Conservation (phyloP, 2,113 vertebrate genomes). For the Phalacrocorax pelagicus region DNA sequence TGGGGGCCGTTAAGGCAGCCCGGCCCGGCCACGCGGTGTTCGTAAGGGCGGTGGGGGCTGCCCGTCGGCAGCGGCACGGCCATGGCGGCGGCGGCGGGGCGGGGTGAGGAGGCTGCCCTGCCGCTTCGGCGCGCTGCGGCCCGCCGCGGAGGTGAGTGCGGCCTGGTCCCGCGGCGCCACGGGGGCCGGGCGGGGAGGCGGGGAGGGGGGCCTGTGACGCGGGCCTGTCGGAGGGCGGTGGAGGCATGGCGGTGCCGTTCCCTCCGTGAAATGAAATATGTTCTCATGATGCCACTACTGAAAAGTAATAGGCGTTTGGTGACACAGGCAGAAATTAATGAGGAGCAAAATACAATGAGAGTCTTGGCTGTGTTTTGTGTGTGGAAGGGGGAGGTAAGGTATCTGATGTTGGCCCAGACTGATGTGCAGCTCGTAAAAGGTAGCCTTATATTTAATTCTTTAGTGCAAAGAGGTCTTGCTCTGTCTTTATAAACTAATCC, state of each 20-base stretch:
- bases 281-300: fast-evolving
- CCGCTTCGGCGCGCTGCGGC: fast-evolving
- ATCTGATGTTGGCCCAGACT: fast-evolving
- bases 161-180: background rate
- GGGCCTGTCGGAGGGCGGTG: fast-evolving
- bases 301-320: fast-evolving
- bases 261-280: too few relatives aligned
- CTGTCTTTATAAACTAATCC: fast-evolving
- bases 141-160: background rate
- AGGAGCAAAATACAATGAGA: background rate
- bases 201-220: background rate
- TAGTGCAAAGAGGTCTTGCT: background rate
- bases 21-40: too few relatives aligned
- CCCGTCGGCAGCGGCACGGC: too few relatives aligned
- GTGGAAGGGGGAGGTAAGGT: background rate
- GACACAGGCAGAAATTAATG: background rate
- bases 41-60: too few relatives aligned
- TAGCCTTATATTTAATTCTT: fast-evolving
- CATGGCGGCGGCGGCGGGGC: too few relatives aligned
- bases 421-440: background rate
- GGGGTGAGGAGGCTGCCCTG: fast-evolving
- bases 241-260: fast-evolving
- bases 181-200: background rate
- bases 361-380: fast-evolving
- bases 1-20: too few relatives aligned